phyloP scores from a whole-genome alignment of 2,113 vertebrate genomes.

The Orcinus orca region DNA sequence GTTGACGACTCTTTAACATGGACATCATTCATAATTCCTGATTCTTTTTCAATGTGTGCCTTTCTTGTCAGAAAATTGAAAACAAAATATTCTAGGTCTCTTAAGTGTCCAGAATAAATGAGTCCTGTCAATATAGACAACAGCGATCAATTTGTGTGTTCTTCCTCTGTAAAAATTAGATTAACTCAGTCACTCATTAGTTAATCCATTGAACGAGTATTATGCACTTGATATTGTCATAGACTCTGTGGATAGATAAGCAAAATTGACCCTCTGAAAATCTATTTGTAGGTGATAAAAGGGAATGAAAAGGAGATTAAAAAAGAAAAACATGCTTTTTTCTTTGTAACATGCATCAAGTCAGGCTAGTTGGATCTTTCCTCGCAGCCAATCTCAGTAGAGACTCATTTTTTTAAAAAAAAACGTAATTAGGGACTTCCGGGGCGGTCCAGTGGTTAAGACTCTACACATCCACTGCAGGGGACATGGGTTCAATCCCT shows the following conservation, averaged over 20 bases:
- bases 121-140: neutral
- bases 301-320: neutral
- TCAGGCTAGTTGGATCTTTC: neutral
- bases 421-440: neutral
- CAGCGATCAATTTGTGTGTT: neutral
- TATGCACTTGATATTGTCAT: neutral
- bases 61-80: conserved; percentile 21
- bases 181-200: neutral
- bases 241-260: neutral
- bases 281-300: neutral
- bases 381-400: neutral
- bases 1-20: conserved; percentile 29
- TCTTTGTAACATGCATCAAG: neutral
- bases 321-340: neutral
- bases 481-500: no score
- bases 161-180: conserved; percentile 7
- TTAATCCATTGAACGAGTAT: neutral
- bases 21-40: conserved; percentile 54
- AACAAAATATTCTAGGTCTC: neutral
- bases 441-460: no score
- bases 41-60: neutral
- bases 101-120: conserved; percentile 32
- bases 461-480: no score
- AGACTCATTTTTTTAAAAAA: neutral
- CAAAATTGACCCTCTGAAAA: neutral